These are phyloP conservation scores for Penaeus vannamei DNA, from an alignment of 1,140 invertebrate genomes.

Conservation along the genomic window DNA sequence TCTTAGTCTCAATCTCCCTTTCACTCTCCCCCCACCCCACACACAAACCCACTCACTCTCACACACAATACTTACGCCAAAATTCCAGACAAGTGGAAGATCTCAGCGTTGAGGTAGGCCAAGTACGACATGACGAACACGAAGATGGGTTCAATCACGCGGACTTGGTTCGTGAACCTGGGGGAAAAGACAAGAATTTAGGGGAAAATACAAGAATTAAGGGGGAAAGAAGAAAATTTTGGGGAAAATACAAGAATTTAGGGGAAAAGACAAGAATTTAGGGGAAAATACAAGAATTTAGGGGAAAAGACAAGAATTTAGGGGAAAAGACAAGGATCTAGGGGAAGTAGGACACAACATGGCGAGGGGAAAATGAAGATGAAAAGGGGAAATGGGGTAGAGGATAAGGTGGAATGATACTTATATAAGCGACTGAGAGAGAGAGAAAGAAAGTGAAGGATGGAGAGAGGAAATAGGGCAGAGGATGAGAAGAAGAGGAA, in stretches of 20 bases:
- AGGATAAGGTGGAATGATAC: no score
- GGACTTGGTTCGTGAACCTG: slow-evolving; percentile 91
- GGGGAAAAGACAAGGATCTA: not conserved
- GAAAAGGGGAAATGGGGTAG: no score
- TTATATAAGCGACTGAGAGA: no score
- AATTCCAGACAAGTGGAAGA: slow-evolving; percentile 98
- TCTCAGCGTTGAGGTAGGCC: slow-evolving; percentile 96
- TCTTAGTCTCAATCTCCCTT: not conserved
- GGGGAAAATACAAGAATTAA: not conserved
- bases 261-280: not conserved
- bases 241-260: slow-evolving; percentile 73
- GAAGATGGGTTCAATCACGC: slow-evolving; percentile 98
- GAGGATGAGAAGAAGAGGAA: no score
- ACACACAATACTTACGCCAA: slow-evolving; percentile 85
- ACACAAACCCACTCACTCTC: not conserved
- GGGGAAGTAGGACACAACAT: no score
- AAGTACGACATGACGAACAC: slow-evolving; percentile 99
- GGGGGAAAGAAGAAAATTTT: not conserved
- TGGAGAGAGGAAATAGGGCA: no score
- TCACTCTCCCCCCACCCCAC: not conserved
- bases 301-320: slow-evolving; percentile 74
- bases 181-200: not conserved
- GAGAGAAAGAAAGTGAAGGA: no score
- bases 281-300: no score
- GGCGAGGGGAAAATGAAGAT: no score